Conservation (phyloP, 2,797 vertebrate species). For the Valencia hispanica region DNA sequence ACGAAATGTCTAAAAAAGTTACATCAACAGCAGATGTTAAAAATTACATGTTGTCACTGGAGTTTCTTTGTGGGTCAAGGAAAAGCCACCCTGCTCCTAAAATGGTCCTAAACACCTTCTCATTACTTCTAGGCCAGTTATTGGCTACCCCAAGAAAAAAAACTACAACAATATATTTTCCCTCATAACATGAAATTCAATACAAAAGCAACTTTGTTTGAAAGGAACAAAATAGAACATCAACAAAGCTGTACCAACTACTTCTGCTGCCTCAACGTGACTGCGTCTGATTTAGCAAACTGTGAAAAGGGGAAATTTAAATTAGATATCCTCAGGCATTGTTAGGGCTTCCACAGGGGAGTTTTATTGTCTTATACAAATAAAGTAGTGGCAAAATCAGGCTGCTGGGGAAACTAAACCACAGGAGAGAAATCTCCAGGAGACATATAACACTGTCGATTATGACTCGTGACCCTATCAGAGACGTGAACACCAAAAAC, state of each 20-base stretch:
- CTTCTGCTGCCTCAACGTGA: too few species aligned
- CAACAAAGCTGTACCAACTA: too few species aligned
- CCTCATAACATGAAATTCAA: neutral
- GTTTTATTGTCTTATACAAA: constrained; percentile 1
- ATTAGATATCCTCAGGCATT: neutral
- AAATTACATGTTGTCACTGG: too few species aligned
- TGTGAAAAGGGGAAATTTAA: too few species aligned
- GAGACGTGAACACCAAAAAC: accelerated
- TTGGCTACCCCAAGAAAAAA: neutral
- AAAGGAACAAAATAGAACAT: too few species aligned
- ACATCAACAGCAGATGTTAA: too few species aligned
- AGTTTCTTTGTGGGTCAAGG: too few species aligned
- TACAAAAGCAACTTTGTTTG: neutral
- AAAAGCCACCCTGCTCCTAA: too few species aligned
- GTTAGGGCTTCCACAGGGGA: neutral
- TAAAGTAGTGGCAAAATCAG: constrained; percentile 32
- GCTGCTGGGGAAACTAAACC: constrained; percentile 25
- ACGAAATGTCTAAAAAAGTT: too few species aligned
- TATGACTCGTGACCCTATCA: accelerated
- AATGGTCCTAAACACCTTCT: too few species aligned
- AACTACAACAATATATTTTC: neutral
- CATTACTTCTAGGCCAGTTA: neutral
- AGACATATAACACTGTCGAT: accelerated
- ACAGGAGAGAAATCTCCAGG: accelerated
- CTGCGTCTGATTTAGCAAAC: too few species aligned